These are phyloP conservation scores for Drosophila insularis DNA, from an alignment of 1,140 invertebrate genomes.

Conservation along the genomic window DNA sequence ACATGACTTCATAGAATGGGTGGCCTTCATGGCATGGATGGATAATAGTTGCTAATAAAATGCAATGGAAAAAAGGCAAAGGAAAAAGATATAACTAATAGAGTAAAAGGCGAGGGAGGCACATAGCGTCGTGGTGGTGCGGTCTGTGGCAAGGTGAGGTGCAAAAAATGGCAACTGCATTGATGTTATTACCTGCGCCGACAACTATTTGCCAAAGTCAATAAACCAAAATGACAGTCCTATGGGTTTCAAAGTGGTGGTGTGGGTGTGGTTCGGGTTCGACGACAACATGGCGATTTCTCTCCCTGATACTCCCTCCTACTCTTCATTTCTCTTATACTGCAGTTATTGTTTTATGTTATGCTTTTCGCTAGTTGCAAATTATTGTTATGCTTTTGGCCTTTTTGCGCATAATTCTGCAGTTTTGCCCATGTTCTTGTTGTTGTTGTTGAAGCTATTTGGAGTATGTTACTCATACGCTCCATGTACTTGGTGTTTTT, in stretches of 20 bases:
- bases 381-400: conserved; percentile 77
- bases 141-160: background rate
- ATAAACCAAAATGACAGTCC: conserved; percentile 75
- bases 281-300: conserved; percentile 26
- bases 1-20: background rate
- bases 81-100: background rate
- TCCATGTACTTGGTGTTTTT: conserved; percentile 32
- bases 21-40: conserved; percentile 31
- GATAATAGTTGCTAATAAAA: conserved; percentile 80
- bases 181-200: conserved; percentile 77
- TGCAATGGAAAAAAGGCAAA: conserved; percentile 54
- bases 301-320: background rate
- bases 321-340: background rate
- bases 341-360: conserved; percentile 51
- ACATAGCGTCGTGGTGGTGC: no score
- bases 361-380: conserved; percentile 52
- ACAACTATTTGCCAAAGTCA: conserved; percentile 79
- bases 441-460: conserved; percentile 54
- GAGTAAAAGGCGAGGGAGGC: background rate
- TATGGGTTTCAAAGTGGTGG: background rate
- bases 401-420: conserved; percentile 78
- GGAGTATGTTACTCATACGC: conserved; percentile 78
- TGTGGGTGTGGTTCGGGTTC: conserved; percentile 6
- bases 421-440: conserved; percentile 50
- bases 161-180: conserved; percentile 79